These are phyloP conservation scores for Tonatia bakeri DNA, from an alignment of 2,113 vertebrate genomes.

Conservation along the genomic window DNA sequence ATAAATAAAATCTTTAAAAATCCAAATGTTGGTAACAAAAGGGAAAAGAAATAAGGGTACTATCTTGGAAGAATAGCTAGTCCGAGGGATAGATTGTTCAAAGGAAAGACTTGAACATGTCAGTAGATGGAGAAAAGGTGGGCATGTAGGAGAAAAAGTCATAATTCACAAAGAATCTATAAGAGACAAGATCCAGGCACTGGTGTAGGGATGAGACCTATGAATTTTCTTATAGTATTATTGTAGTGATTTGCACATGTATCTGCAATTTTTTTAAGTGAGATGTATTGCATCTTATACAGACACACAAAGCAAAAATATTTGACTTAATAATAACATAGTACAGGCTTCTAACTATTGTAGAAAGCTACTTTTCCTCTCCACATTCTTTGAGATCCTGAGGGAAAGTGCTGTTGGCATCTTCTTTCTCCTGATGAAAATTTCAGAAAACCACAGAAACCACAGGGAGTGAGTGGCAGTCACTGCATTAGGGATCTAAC, in stretches of 20 bases:
- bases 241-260: neutral
- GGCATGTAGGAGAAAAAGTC: neutral
- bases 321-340: neutral
- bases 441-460: neutral
- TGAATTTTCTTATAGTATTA: neutral
- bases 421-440: neutral
- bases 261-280: neutral
- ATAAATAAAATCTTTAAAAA: too few species aligned
- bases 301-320: neutral
- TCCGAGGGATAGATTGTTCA: neutral
- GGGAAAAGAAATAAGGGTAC: neutral
- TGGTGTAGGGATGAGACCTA: neutral
- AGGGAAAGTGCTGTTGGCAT: neutral
- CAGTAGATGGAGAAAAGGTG: neutral
- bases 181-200: neutral
- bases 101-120: neutral
- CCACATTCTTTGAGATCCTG: neutral
- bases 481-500: neutral
- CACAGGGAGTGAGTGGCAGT: neutral
- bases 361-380: neutral
- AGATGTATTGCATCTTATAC: neutral
- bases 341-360: neutral
- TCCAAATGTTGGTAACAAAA: neutral
- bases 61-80: neutral
- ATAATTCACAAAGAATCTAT: neutral